Conservation (phyloP, 1,140 invertebrate species). For the Lepidurus apus region DNA sequence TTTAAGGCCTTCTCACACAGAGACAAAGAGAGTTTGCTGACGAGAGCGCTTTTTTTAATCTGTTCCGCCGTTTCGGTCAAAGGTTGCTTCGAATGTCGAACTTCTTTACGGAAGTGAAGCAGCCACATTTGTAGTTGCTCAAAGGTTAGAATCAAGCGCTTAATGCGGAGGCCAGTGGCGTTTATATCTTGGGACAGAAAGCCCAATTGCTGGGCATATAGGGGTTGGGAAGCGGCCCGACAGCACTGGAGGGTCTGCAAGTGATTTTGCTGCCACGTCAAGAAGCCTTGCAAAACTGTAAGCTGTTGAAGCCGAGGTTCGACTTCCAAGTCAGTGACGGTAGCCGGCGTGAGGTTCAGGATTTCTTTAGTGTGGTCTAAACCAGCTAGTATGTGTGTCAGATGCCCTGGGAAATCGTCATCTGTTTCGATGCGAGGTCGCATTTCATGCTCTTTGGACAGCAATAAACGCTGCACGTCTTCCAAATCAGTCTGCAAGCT, state of each 20-base stretch:
- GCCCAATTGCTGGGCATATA: background rate
- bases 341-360: background rate
- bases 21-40: constrained; percentile 3
- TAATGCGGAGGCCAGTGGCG: background rate
- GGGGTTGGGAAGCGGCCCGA: background rate
- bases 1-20: background rate
- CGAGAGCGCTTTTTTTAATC: background rate
- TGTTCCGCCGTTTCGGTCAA: background rate
- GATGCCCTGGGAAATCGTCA: background rate
- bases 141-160: background rate
- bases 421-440: background rate
- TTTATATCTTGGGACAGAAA: background rate
- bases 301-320: background rate
- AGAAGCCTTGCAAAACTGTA: constrained; percentile 6
- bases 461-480: background rate
- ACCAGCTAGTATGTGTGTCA: background rate
- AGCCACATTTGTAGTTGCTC: background rate
- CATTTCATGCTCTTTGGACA: background rate
- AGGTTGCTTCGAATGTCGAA: background rate
- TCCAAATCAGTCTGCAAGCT: background rate
- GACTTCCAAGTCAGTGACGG: background rate
- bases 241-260: background rate
- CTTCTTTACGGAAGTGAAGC: background rate
- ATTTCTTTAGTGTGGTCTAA: background rate
- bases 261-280: constrained; percentile 5